Evolutionary conservation across 2,888 invertebrate genomes (phyloP).

Genomic region (Spatulosminthurus flaviceps): DNA sequence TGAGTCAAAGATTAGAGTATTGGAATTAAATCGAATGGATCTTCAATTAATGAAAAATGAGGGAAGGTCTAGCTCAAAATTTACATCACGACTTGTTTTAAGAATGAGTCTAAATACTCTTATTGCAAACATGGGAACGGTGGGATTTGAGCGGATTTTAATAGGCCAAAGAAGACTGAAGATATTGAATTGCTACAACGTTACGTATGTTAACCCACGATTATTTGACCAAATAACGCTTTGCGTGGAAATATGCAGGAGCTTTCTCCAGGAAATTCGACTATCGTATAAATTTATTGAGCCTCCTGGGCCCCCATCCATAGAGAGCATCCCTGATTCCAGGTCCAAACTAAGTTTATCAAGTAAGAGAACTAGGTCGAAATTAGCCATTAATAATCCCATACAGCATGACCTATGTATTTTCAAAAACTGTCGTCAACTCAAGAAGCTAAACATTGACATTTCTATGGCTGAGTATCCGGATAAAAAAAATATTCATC

Average conservation of each 20-base stretch:
- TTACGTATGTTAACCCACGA: neutral
- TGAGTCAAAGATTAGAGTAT: neutral
- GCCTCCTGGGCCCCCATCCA: neutral
- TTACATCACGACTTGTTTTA: neutral
- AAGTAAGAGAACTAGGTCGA: neutral
- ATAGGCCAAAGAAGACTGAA: neutral
- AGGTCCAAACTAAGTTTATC: neutral
- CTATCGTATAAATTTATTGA: neutral
- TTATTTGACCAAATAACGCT: neutral
- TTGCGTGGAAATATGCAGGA: neutral
- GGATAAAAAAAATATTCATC: neutral
- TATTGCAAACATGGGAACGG: neutral
- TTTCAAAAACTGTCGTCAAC: neutral
- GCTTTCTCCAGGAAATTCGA: neutral
- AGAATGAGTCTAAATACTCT: neutral
- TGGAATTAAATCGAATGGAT: constrained; percentile 19
- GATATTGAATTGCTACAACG: neutral
- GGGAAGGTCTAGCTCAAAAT: neutral
- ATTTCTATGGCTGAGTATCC: constrained; percentile 9
- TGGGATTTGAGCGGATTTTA: neutral
- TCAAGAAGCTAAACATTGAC: constrained; percentile 24
- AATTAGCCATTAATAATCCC: neutral
- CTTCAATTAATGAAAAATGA: neutral
- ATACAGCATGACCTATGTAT: constrained; percentile 10
- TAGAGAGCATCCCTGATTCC: neutral